Evolutionary conservation across 2,113 vertebrate genomes (phyloP), one percentile per base, ranked within the genome.

Genomic region (Thoracochromis brauschi): DNA sequence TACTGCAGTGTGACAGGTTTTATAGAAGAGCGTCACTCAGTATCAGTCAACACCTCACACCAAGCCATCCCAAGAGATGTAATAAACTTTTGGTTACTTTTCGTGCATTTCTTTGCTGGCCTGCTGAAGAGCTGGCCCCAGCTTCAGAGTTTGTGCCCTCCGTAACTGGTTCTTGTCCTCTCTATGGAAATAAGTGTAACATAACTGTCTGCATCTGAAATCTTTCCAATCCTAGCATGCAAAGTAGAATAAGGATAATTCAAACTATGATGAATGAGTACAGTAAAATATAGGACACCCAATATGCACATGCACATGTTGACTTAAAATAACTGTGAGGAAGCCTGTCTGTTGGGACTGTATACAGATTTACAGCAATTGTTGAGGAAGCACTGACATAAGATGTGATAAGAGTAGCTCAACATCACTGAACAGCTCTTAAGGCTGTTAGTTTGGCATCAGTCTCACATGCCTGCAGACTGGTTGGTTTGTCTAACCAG

Each of bases 11-110:
- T 40, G 75, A 38, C 35, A 73, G n/a, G 26, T 88, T 47, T 60
- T 42, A 82, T 31, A 47, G 51, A 87, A 87, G 45, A 86, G 33
- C 33, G 26, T 92, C 81, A 89, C 54, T 73, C 68, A 26, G 35
- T 91, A 85, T 21, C 78, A 91, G 85, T 63, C 89, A 90, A 55
- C 85, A 86, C 83, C 80, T 86, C 89, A 92, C 95, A 94, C 89
- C 82, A 95, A 92, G 82, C 88, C 89, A 89, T 87, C 84, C 93
- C 84, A 94, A 90, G 83, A 90, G 82, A 85, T 79, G 85, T 81
- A 94, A 94, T 83, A 92, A 92, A 91, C 87, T 73, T 85, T 35
- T n/a, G 83, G 92, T 96, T 96, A 96, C 96, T 96, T 96, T 96
- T 94, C 57, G 86, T 87, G 95, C 78, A 91, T 85, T 93, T 92